These are phyloP conservation scores for Platysternon megacephalum DNA, from an alignment of 2,113 vertebrate genomes.

Conservation along the genomic window DNA sequence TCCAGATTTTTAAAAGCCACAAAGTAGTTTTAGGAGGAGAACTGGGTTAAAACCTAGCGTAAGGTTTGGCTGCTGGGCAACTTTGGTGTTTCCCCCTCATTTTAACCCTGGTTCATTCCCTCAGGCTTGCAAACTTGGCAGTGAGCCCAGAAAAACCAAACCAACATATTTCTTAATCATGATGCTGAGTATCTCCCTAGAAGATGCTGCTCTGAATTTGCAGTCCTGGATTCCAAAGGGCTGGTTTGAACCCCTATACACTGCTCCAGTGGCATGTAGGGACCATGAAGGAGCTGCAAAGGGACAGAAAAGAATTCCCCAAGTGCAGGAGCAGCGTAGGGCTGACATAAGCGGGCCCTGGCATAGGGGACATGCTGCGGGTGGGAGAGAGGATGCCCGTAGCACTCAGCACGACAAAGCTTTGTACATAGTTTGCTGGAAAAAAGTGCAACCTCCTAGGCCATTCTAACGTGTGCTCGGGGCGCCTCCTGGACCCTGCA, in stretches of 20 bases:
- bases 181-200: background rate
- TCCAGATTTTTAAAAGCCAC: constrained; percentile 49
- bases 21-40: constrained; percentile 26
- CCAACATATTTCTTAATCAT: background rate
- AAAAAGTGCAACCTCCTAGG: background rate
- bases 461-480: background rate
- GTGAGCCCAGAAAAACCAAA: rapidly evolving
- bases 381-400: background rate
- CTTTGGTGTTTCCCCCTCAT: background rate
- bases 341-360: background rate
- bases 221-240: background rate
- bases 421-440: background rate
- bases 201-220: background rate
- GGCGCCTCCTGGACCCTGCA: background rate
- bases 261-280: background rate
- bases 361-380: background rate
- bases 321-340: background rate
- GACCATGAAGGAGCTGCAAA: background rate
- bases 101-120: background rate
- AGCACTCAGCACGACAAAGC: background rate
- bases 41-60: background rate
- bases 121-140: background rate
- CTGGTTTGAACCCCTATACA: rapidly evolving
- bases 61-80: background rate
- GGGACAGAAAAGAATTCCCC: background rate